Evolutionary conservation across 2,113 vertebrate species (phyloP), one percentile per base, ranked within the genome.

Genomic region (Tiliqua scincoides): DNA sequence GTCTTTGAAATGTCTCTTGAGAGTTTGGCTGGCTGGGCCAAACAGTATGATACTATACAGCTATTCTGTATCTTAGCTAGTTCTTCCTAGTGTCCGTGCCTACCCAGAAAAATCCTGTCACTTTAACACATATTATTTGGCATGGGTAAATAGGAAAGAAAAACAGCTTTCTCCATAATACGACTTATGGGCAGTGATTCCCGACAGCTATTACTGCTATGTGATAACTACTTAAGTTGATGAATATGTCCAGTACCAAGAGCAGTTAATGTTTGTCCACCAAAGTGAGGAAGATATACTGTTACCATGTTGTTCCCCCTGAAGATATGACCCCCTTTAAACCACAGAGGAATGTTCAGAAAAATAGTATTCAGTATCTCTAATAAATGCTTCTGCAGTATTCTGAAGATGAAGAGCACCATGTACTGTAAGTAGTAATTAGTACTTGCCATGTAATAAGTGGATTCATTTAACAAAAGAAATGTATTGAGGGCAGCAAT

Each of bases 191-290:
- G 40, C 40, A 79, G 78, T 65, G 2, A 35, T 9, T 82, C n/a
- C 71, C 0, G 0, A 10, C 11, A 32, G 40, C 23, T 71, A 0
- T 1, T 68, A 59, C 73, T 43, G 0, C 20, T 6, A 0, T 63
- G 5, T 0, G 23, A 0, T 0, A 1, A 48, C 17, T 48, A 52
- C 8, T 79, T 87, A 67, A 37, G 48, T 40, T 32, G 17, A 25
- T 6, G 11, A 59, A 40, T 63, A 7, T 83, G 10, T 17, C 75
- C 43, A 84, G 77, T 11, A 52, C 48, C 15, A 4, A 20, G 37
- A 54, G 5, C 8, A 1, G 0, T 30, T 65, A 57, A 2, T 72
- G 15, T 72, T 79, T 68, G 4, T 52, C 81, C 68, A 11, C 76
- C 74, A 72, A 54, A 2, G 11, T 61, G 35, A 59, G 70, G 0